Percentiles rank a stretch among this genome's conserved stretches.
phyloP scores from a whole-genome alignment of 2,888 invertebrate genomes.

The Sacculina carcini region DNA sequence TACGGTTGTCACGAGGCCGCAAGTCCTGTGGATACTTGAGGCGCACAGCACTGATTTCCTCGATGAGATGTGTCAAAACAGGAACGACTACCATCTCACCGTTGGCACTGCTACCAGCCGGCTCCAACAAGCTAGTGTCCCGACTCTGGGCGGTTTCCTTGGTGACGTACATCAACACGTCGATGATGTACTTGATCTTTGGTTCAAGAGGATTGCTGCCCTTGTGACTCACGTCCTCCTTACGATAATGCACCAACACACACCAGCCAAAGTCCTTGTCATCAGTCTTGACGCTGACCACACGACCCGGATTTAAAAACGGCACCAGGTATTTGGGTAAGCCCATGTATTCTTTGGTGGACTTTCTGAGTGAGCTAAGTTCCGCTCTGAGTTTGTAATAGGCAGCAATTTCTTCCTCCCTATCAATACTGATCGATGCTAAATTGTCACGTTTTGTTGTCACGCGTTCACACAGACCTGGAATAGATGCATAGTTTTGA shows the following conservation, averaged over 20 bases:
- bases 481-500: constrained; percentile 88
- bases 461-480: constrained; percentile 58
- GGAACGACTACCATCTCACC: constrained; percentile 72
- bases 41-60: constrained; percentile 64
- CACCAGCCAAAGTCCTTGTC: constrained; percentile 87
- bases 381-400: constrained; percentile 67
- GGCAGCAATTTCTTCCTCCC: constrained; percentile 45
- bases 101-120: constrained; percentile 17
- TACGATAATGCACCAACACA: constrained; percentile 71
- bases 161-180: constrained; percentile 54
- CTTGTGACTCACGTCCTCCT: constrained; percentile 21
- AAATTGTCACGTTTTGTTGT: too few species aligned
- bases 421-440: constrained; percentile 34
- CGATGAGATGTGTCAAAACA: constrained; percentile 50
- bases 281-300: constrained; percentile 63
- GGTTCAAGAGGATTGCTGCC: constrained; percentile 26
- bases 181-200: constrained; percentile 42
- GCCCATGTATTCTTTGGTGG: constrained; percentile 52
- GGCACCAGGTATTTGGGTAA: constrained; percentile 68
- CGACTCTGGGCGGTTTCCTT: constrained; percentile 30
- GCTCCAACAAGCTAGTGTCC: constrained; percentile 9
- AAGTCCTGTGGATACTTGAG: constrained; percentile 76
- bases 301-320: constrained; percentile 76
- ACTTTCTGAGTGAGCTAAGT: constrained; percentile 39
- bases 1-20: constrained; percentile 52